Evolutionary conservation across 2,888 invertebrate genomes (phyloP), one percentile per base, ranked within the genome.

Genomic region (Calliopum simillimum): DNA sequence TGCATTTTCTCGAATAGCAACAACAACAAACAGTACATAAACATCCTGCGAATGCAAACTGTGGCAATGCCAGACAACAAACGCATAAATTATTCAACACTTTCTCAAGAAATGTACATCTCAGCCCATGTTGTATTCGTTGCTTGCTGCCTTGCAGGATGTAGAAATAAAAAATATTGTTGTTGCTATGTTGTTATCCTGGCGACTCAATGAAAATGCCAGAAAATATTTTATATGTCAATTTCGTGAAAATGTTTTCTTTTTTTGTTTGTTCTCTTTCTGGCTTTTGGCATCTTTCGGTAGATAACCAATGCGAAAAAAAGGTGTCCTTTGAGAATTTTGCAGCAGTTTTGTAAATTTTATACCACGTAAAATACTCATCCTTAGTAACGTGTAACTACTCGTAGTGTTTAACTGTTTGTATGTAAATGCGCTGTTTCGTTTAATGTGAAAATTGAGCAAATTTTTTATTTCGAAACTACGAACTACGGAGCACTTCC

Each of bases 51-150:
- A 61, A 46, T 70, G 62, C 62, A 59, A 62, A 61, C 62, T 66
- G 62, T 70, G 67, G 67, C 70, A 62, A 70, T 62, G 62, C 59
- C 70, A 64, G 43, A 66, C 70, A 47, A 16, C 25, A 46, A 70
- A 71, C 58, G 70, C 70, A 73, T 73, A 73, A 71, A 73, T 73
- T 73, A 73, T 73, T 73, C 73, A 71, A 56, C 58, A 47, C 49
- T 41, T 25, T 49, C 33, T 21, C 25, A 14, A 19, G 43, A 53
- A 47, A 58, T 46, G 59, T 59, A 58, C 16, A 49, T 33, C 16
- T 33, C 23, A 23, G 49, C 19, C 41, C 21, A 41, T 61, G 43
- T 33, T 61, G 46, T 12, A 19, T 43, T 19, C 16, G 12, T 61
- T n/a, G 43, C 19, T 23, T 33, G 41, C 19, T 11, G 14, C 12